A percentile compares a stretch with the other conserved stretches of the same genome.
These are phyloP conservation scores for Channallabes apus DNA, from an alignment of 2,797 vertebrate genomes.

Conservation along the genomic window DNA sequence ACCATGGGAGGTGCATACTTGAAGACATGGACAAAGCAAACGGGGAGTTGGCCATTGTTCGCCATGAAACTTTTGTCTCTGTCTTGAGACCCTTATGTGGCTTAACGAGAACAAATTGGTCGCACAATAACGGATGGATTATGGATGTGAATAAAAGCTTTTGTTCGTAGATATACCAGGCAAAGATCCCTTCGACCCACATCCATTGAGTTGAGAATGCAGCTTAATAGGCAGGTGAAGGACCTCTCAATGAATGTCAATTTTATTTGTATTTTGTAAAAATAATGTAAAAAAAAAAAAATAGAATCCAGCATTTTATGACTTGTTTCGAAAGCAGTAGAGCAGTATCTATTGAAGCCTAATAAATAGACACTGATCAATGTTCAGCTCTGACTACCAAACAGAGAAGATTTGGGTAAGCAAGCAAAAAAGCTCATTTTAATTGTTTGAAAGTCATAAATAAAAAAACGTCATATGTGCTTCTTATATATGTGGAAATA, in stretches of 20 bases:
- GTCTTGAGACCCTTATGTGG: slow-evolving; percentile 83
- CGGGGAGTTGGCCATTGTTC: slow-evolving; percentile 79
- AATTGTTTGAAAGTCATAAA: not conserved
- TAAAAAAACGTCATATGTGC: not conserved
- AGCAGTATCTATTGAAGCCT: not conserved
- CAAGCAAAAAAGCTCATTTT: not conserved
- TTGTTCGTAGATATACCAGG: slow-evolving; percentile 74
- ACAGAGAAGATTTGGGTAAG: not conserved
- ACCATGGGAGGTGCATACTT: slow-evolving; percentile 74
- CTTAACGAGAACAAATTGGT: slow-evolving; percentile 96
- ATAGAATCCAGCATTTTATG: not conserved
- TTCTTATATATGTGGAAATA: too few relatives aligned
- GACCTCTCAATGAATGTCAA: slow-evolving; percentile 77
- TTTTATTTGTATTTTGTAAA: slow-evolving; percentile 59
- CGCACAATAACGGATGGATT: slow-evolving; percentile 87
- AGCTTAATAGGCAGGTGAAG: slow-evolving; percentile 82
- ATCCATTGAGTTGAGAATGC: slow-evolving; percentile 73
- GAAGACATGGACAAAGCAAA: slow-evolving; percentile 70
- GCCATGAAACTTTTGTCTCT: slow-evolving; percentile 81
- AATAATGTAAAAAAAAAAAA: not conserved
- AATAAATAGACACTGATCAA: not conserved
- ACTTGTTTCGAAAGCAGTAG: slow-evolving; percentile 13
- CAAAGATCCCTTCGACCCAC: slow-evolving; percentile 78
- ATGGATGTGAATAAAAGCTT: slow-evolving; percentile 80
- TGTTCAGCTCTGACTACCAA: not conserved